phyloP scores from a whole-genome alignment of 2,797 vertebrate species.

The Atherinosoma microstoma region DNA sequence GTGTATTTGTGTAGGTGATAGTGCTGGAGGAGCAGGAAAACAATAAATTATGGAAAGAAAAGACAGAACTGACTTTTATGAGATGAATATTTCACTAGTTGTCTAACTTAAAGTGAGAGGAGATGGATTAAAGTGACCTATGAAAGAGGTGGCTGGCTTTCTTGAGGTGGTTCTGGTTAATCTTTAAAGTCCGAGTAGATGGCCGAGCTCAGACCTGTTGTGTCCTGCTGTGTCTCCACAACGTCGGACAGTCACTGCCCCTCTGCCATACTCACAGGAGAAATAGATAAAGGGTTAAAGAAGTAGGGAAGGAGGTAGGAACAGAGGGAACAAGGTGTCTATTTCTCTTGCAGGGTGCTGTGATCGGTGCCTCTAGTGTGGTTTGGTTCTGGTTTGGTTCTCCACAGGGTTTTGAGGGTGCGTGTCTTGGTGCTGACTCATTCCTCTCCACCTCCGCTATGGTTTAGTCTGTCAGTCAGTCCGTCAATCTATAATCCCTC shows the following conservation, averaged over 20 bases:
- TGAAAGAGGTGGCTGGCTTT: slow-evolving; percentile 11
- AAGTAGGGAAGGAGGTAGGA: slow-evolving; percentile 24
- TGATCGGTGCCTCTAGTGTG: slow-evolving; percentile 57
- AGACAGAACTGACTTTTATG: slow-evolving; percentile 30
- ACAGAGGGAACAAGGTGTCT: slow-evolving; percentile 23
- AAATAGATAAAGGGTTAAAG: slow-evolving; percentile 36
- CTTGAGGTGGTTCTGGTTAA: slow-evolving; percentile 25
- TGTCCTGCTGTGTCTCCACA: slow-evolving; percentile 24
- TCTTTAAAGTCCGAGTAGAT: slow-evolving; percentile 15
- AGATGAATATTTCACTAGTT: slow-evolving; percentile 50
- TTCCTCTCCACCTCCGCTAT: slow-evolving; percentile 50
- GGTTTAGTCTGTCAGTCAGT: slow-evolving; percentile 52
- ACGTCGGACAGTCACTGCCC: slow-evolving; percentile 12
- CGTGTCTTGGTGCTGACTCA: slow-evolving; percentile 67
- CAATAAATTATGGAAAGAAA: slow-evolving; percentile 22
- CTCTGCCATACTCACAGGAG: slow-evolving; percentile 35
- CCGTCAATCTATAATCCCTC: slow-evolving; percentile 66
- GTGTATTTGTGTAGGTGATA: slow-evolving; percentile 28
- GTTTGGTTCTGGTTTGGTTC: slow-evolving; percentile 42
- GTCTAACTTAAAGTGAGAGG: slow-evolving; percentile 6
- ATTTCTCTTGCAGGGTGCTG: slow-evolving; percentile 47
- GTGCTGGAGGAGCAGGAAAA: slow-evolving; percentile 41
- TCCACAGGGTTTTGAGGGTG: slow-evolving; percentile 51
- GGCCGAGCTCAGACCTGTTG: slow-evolving; percentile 15
- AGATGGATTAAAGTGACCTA: slow-evolving; percentile 23